These are phyloP conservation scores for Ecdyonurus torrentis DNA, from an alignment of 2,888 invertebrate genomes.

Conservation along the genomic window DNA sequence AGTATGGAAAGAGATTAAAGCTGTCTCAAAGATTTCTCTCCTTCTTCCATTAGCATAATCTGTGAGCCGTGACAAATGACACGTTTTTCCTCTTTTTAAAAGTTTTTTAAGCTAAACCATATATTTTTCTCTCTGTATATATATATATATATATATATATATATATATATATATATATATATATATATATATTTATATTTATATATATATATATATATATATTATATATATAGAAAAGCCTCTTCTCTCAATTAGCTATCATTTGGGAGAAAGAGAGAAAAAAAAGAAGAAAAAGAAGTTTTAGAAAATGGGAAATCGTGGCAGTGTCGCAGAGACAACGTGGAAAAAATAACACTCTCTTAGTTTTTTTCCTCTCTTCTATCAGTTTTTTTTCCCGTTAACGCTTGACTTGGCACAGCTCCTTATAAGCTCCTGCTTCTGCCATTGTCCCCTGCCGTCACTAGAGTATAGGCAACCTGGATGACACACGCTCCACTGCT, in stretches of 20 bases:
- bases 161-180: too few relatives aligned
- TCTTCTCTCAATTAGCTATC: slow-evolving; percentile 1
- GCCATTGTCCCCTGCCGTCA: not conserved
- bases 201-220: too few relatives aligned
- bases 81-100: not conserved
- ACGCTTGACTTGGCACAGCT: not conserved
- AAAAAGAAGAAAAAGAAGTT: too few relatives aligned
- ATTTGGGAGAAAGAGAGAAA: too few relatives aligned
- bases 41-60: slow-evolving; percentile 1
- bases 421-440: not conserved
- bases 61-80: slow-evolving; percentile 1
- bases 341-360: not conserved
- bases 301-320: not conserved
- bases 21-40: not conserved
- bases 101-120: slow-evolving; percentile 3
- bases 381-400: too few relatives aligned
- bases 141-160: too few relatives aligned
- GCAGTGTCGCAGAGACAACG: not conserved
- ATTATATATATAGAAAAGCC: too few relatives aligned
- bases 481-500: too few relatives aligned
- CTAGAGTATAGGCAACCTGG: not conserved
- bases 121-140: not conserved
- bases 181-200: too few relatives aligned
- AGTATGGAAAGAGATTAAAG: not conserved
- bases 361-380: too few relatives aligned